Evolutionary conservation across 2,113 vertebrate species (phyloP).

Genomic region (Engraulis encrasicolus): DNA sequence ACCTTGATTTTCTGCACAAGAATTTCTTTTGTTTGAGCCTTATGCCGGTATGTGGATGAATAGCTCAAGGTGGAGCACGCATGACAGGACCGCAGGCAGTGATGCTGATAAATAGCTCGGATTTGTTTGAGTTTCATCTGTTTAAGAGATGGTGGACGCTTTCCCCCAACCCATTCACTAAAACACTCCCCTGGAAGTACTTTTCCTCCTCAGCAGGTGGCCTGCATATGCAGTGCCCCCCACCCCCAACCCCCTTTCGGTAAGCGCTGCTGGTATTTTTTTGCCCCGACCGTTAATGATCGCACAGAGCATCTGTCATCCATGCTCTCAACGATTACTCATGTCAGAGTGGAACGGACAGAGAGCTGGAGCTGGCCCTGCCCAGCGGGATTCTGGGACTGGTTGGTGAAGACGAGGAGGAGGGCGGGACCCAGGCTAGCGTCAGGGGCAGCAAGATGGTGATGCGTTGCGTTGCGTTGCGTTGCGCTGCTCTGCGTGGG

Average conservation of each 20-base stretch:
- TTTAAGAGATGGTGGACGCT: conserved; percentile 60
- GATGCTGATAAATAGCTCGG: conserved; percentile 64
- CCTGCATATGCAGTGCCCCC: conserved; percentile 48
- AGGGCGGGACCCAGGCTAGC: neutral
- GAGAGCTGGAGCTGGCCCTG: conserved; percentile 16
- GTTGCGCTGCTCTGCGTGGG: neutral
- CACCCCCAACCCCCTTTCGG: conserved; percentile 61
- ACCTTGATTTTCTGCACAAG: conserved; percentile 53
- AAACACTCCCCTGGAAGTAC: conserved; percentile 62
- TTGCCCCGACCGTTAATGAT: conserved; percentile 64
- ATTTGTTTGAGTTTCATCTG: conserved; percentile 69
- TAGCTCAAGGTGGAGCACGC: conserved; percentile 51
- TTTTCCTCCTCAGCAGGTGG: conserved; percentile 61
- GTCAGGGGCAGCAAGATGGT: neutral
- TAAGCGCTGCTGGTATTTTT: conserved; percentile 54
- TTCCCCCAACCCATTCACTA: conserved; percentile 57
- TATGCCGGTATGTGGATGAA: conserved; percentile 44
- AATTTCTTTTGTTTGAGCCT: conserved; percentile 59
- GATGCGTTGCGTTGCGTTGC: neutral
- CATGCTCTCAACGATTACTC: conserved; percentile 54
- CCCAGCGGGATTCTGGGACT: neutral
- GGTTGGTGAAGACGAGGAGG: neutral
- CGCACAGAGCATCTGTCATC: conserved; percentile 63
- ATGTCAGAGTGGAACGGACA: conserved; percentile 52
- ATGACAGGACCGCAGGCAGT: conserved; percentile 61